A percentile compares a stretch with the other conserved stretches of the same genome.
Evolutionary conservation across 2,888 invertebrate genomes (phyloP).

Genomic region (Sthenelais limicola): DNA sequence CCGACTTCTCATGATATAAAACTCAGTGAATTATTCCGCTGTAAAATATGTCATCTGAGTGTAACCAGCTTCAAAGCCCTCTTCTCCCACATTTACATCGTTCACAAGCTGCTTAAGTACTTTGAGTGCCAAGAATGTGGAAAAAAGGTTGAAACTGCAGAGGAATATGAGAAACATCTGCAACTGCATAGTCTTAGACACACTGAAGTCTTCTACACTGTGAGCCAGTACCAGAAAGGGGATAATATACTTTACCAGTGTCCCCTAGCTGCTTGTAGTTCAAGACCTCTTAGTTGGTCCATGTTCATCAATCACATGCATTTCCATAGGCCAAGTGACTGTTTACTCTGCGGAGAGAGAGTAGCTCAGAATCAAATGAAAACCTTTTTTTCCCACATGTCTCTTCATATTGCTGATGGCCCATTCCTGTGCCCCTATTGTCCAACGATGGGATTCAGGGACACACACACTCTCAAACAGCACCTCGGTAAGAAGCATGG

Average conservation of each 20-base stretch:
- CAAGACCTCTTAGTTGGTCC: conserved; percentile 1
- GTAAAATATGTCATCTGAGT: too few species aligned
- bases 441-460: not conserved
- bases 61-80: too few species aligned
- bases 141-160: not conserved
- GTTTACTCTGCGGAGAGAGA: conserved; percentile 12
- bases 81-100: too few species aligned
- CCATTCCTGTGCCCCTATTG: conserved; percentile 22
- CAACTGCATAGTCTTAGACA: not conserved
- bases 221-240: not conserved
- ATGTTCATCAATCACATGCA: conserved; percentile 22
- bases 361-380: conserved; percentile 7
- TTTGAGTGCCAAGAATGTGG: conserved; percentile 28
- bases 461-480: not conserved
- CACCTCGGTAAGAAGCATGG: not conserved
- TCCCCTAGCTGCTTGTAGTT: not conserved
- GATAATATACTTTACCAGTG: not conserved
- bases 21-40: too few species aligned
- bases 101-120: too few species aligned
- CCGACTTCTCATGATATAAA: too few species aligned
- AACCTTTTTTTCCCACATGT: conserved; percentile 13
- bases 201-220: conserved; percentile 7
- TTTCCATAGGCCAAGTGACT: conserved; percentile 5
- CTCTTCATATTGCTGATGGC: conserved; percentile 15
- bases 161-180: not conserved